Evolutionary conservation across 1,140 invertebrate species (phyloP).

Genomic region (Tetragonula clypearis): DNA sequence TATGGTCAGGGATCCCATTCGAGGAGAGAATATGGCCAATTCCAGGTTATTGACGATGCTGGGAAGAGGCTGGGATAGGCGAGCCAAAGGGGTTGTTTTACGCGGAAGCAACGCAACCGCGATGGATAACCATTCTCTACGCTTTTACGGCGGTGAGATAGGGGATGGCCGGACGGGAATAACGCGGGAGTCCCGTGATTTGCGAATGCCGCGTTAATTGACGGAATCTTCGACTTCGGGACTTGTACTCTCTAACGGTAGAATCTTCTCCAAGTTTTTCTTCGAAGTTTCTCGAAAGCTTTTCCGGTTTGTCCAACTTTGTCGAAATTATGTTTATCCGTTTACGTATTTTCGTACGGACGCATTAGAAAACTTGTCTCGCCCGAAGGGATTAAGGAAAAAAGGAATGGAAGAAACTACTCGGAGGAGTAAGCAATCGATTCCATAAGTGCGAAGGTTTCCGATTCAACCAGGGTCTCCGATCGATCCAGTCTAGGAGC

Average conservation of each 20-base stretch:
- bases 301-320: too few species aligned
- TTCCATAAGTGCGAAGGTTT: neutral
- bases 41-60: constrained; percentile 45
- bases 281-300: too few species aligned
- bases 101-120: neutral
- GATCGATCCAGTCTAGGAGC: neutral
- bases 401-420: too few species aligned
- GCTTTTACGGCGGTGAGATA: constrained; percentile 6
- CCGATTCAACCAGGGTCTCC: too few species aligned
- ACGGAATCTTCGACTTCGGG: neutral
- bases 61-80: neutral
- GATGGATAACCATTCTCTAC: neutral
- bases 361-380: too few species aligned
- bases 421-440: neutral
- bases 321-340: too few species aligned
- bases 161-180: neutral
- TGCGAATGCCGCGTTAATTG: neutral
- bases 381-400: too few species aligned
- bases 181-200: neutral
- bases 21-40: constrained; percentile 45
- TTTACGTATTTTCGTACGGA: too few species aligned
- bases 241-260: too few species aligned
- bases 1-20: constrained; percentile 2
- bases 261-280: too few species aligned
- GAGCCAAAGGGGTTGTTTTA: neutral